These are phyloP conservation scores for Enteromius viviparus DNA, from an alignment of 2,797 vertebrate species.

Conservation along the genomic window DNA sequence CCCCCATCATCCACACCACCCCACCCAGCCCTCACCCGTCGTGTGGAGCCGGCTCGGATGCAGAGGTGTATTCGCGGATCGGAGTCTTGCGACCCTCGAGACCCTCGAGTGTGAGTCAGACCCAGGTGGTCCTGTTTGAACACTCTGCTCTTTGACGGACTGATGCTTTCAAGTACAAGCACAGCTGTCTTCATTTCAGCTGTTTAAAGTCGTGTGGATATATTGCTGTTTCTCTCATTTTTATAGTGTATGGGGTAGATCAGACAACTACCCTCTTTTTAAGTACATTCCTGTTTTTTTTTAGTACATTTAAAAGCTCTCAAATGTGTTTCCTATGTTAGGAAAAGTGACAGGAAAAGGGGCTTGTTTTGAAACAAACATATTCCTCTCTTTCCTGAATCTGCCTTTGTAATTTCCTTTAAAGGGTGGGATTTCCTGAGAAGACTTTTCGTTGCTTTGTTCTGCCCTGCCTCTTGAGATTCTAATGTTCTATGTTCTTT, in stretches of 20 bases:
- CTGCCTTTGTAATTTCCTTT: conserved; percentile 59
- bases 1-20: conserved; percentile 70
- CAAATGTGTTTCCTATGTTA: conserved; percentile 3
- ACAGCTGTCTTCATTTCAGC: conserved; percentile 13
- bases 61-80: conserved; percentile 76
- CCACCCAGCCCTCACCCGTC: conserved; percentile 77
- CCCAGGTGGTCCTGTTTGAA: conserved; percentile 80
- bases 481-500: background rate
- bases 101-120: conserved; percentile 71
- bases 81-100: conserved; percentile 70
- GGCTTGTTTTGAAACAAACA: conserved; percentile 23
- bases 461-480: conserved; percentile 18
- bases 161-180: conserved; percentile 7
- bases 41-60: conserved; percentile 71
- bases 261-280: background rate
- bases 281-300: background rate
- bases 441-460: conserved; percentile 49
- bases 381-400: conserved; percentile 45
- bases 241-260: background rate
- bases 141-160: conserved; percentile 71
- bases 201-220: background rate
- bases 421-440: conserved; percentile 67
- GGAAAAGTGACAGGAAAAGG: background rate
- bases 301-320: background rate
- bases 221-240: background rate